A percentile compares a stretch with the other conserved stretches of the same genome.
phyloP scores from a whole-genome alignment of 1,140 invertebrate genomes.

The Drosophila sucinea region DNA sequence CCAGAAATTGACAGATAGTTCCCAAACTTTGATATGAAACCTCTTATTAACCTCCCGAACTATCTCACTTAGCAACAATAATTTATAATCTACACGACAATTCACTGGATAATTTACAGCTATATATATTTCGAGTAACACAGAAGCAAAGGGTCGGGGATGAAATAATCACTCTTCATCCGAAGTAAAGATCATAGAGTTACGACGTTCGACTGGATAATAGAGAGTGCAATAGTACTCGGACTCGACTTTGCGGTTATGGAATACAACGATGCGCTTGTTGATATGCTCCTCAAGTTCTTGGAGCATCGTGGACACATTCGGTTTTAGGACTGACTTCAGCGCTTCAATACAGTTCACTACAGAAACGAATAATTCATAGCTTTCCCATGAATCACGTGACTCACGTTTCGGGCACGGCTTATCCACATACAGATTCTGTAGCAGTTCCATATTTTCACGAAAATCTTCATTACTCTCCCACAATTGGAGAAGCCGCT shows the following conservation, averaged over 20 bases:
- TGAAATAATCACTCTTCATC: not conserved
- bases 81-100: not conserved
- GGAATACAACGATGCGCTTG: conserved; percentile 56
- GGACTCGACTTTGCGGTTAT: conserved; percentile 63
- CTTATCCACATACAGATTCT: conserved; percentile 52
- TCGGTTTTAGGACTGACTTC: conserved; percentile 53
- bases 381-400: conserved; percentile 35
- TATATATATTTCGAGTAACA: not conserved
- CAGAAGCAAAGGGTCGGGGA: not conserved
- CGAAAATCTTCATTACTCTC: conserved; percentile 60
- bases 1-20: not conserved
- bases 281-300: conserved; percentile 60
- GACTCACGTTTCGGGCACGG: not conserved
- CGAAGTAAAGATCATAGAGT: conserved; percentile 24
- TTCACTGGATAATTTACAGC: conserved; percentile 35
- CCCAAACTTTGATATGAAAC: not conserved
- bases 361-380: conserved; percentile 64
- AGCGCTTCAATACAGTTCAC: conserved; percentile 56
- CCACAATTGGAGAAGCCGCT: conserved; percentile 54
- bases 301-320: conserved; percentile 44
- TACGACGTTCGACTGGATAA: conserved; percentile 64
- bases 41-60: too few relatives aligned
- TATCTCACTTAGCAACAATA: not conserved
- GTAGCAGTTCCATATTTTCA: conserved; percentile 56
- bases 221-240: conserved; percentile 74